phyloP scores from a whole-genome alignment of 2,888 invertebrate genomes.

The Caenorhabditis panamensis region DNA sequence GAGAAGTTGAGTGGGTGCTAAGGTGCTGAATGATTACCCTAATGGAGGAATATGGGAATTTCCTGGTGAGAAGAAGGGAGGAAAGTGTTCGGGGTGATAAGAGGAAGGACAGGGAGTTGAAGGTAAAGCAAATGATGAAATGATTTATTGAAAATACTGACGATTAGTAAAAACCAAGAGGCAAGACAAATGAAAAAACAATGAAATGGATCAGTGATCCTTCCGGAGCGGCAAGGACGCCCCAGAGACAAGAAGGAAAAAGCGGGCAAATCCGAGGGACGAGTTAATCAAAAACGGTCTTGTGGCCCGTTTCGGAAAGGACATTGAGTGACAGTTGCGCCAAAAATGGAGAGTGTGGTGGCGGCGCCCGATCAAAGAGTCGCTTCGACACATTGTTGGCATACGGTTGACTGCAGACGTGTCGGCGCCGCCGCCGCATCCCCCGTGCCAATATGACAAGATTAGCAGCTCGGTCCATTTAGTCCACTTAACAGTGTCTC shows the following conservation, averaged over 20 bases:
- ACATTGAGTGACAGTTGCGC: constrained; percentile 13
- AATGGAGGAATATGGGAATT: background rate
- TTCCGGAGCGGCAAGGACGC: constrained; percentile 3
- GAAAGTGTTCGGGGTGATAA: background rate
- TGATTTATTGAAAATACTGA: background rate
- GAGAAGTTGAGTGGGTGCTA: constrained; percentile 2
- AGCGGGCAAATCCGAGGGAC: constrained; percentile 17
- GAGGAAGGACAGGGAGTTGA: background rate
- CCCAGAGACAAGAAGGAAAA: background rate
- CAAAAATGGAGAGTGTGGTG: background rate
- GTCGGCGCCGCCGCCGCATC: constrained; percentile 31
- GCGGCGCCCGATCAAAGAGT: constrained; percentile 17
- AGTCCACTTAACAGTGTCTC: constrained; percentile 9
- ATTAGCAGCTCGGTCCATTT: constrained; percentile 40
- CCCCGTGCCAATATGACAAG: background rate
- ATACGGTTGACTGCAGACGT: constrained; percentile 61
- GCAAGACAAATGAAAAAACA: background rate
- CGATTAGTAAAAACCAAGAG: background rate
- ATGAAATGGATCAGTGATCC: background rate
- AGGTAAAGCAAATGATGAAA: background rate
- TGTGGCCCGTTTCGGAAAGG: constrained; percentile 16
- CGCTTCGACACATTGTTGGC: constrained; percentile 22
- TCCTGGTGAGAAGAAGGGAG: background rate
- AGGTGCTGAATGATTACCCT: constrained; percentile 13
- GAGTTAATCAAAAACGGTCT: constrained; percentile 47